Evolutionary conservation across 2,113 vertebrate genomes (phyloP).

Genomic region (Meleagris gallopavo): DNA sequence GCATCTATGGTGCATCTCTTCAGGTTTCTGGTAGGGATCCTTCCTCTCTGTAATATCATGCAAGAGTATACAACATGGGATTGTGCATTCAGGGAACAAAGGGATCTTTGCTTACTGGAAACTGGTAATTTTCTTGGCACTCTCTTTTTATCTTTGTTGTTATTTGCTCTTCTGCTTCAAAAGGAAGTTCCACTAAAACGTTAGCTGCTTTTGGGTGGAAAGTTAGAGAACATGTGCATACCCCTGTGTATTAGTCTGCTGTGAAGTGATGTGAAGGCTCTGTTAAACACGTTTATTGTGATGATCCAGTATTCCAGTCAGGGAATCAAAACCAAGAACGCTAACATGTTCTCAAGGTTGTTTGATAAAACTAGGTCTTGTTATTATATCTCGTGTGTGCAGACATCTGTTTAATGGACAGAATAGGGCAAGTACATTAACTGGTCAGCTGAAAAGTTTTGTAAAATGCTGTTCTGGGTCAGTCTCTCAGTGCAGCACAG

Average conservation of each 20-base stretch:
- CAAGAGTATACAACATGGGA: rapidly evolving
- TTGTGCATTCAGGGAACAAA: not conserved
- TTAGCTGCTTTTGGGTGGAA: not conserved
- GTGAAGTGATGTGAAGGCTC: not conserved
- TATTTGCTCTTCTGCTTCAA: not conserved
- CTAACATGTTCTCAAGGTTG: not conserved
- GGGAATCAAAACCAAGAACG: not conserved
- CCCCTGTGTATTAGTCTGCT: not conserved
- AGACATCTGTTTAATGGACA: not conserved
- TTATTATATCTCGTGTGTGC: not conserved
- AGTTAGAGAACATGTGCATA: not conserved
- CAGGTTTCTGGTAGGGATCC: not conserved
- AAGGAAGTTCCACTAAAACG: not conserved
- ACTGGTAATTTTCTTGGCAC: not conserved
- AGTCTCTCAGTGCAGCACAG: not conserved
- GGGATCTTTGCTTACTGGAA: not conserved
- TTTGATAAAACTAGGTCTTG: not conserved
- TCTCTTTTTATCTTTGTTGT: not conserved
- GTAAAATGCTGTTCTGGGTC: not conserved
- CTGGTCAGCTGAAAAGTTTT: not conserved
- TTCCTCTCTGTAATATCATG: not conserved
- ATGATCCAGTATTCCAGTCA: not conserved
- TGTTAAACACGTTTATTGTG: not conserved
- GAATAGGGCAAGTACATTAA: not conserved
- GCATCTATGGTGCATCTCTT: too few relatives aligned